Evolutionary conservation across 1,140 invertebrate genomes (phyloP), one percentile per base, ranked within the genome.

Genomic region (Drosophila nannoptera): DNA sequence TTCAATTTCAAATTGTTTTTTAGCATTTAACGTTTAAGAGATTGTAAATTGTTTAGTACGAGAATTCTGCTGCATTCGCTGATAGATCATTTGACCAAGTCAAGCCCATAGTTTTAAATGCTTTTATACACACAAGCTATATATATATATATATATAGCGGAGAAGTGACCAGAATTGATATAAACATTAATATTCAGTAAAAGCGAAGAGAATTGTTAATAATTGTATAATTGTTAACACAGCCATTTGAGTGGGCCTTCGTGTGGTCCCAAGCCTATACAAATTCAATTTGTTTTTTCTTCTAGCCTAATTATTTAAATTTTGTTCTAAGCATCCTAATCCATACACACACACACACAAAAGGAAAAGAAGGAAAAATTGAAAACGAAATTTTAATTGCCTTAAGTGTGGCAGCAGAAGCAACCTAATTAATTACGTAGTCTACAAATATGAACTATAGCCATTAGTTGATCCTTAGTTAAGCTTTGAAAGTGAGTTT

Each of bases 261-360:
- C 22, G 22, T 22, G 22, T 50, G 58, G 59, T 62, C 52, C 45
- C 16, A 63, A 76, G 68, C 60, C 68, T 54, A 75, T 54, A 65
- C 73, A 80, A 86, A 86, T 84, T 66, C 40, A 76, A 80, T 86
- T 84, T 86, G 76, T 84, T 84, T 83, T 68, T 69, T 69, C 67
- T 58, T 16, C 56, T 80, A 80, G 77, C 48, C 35, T 74, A 81
- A 77, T 81, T 81, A 82, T 81, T 81, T 81, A 81, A 81, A 53
- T 76, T 52, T 46, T 68, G 45, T 53, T 49, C 12, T 68, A 72
- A 68, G 69, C 40, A 43, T 14, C 31, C 40, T 32, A n/a, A 22
- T 40, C 8, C 38, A 49, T 9, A 48, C 32, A 60, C 31, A 65
- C 53, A 60, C 48, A 31, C 45, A 48, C 43, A 66, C 22, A 22